phyloP scores from a whole-genome alignment of 2,113 vertebrate species.

The Dipodomys merriami region DNA sequence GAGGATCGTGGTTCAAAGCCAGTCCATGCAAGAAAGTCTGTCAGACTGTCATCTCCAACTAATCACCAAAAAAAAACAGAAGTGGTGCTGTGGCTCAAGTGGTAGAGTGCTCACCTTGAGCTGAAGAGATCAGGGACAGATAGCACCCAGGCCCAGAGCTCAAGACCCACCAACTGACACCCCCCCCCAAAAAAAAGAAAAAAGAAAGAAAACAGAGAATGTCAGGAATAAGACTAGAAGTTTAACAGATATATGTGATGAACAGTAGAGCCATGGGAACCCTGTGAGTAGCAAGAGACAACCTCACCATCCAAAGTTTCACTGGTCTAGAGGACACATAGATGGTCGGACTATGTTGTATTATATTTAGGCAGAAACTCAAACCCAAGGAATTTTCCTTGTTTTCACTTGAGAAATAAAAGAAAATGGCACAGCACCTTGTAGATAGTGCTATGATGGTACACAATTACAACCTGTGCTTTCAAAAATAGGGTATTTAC shows the following conservation, averaged over 20 bases:
- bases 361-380: not conserved
- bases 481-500: constrained; percentile 62
- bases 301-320: not conserved
- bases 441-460: constrained; percentile 43
- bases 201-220: not conserved
- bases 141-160: too few relatives aligned
- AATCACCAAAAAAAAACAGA: too few relatives aligned
- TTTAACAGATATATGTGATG: not conserved
- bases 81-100: too few relatives aligned
- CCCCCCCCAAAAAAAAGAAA: too few relatives aligned
- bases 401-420: constrained; percentile 52
- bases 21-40: too few relatives aligned
- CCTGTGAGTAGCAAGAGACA: not conserved
- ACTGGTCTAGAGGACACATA: not conserved
- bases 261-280: not conserved
- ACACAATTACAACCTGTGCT: constrained; percentile 43
- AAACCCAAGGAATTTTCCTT: not conserved
- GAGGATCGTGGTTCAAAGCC: too few relatives aligned
- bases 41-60: too few relatives aligned
- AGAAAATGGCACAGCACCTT: constrained; percentile 60
- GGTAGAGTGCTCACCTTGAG: too few relatives aligned
- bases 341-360: not conserved
- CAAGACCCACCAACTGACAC: too few relatives aligned
- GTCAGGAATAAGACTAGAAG: not conserved
- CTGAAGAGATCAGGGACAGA: too few relatives aligned